Percentiles rank a stretch among this genome's conserved stretches.
Conservation (phyloP, 2,113 vertebrate genomes). For the Capreolus pygargus region DNA sequence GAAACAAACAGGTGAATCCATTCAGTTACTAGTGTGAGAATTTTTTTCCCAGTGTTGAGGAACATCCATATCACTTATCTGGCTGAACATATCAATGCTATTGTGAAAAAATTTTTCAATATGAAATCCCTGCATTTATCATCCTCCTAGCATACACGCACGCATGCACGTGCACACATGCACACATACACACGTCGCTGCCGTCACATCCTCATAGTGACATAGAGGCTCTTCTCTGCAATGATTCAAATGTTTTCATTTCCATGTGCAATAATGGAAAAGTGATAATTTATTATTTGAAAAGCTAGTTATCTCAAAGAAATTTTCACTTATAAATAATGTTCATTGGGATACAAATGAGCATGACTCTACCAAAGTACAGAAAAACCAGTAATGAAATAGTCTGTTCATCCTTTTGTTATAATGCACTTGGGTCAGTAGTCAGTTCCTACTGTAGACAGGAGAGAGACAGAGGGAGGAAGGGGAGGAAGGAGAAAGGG, state of each 20-base stretch:
- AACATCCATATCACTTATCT: not conserved
- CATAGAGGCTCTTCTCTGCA: not conserved
- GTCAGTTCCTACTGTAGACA: not conserved
- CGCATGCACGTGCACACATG: rapidly evolving
- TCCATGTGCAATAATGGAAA: not conserved
- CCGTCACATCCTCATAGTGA: not conserved
- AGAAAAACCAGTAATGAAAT: not conserved
- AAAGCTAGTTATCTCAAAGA: not conserved
- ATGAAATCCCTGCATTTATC: not conserved
- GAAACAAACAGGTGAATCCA: not conserved
- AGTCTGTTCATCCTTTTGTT: not conserved
- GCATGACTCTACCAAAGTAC: not conserved
- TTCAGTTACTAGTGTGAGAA: not conserved
- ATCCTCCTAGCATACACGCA: not conserved
- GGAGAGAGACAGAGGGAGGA: not conserved
- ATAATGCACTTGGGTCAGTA: not conserved
- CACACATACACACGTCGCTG: not conserved
- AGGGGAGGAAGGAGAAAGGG: not conserved
- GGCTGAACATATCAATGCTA: not conserved
- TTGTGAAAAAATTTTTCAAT: not conserved
- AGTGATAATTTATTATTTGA: not conserved
- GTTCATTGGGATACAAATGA: not conserved
- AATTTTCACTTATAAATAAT: constrained; percentile 11
- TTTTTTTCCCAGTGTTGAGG: not conserved
- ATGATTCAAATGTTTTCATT: not conserved